Base-by-base conservation (phyloP, 2,113 vertebrate genomes). In the Paradoxurus hermaphroditus region DNA sequence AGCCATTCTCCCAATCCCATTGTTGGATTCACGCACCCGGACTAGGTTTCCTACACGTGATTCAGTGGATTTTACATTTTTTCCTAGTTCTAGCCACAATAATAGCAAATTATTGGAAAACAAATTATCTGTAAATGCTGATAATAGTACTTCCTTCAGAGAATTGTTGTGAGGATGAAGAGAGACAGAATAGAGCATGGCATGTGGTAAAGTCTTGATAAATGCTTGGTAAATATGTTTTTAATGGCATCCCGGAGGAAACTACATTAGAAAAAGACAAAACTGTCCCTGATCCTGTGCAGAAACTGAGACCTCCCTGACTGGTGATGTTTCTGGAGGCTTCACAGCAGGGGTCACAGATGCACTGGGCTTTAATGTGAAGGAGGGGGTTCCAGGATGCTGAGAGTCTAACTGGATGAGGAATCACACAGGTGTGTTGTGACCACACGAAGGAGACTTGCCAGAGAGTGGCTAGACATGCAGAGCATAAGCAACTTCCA, bases 101-200 rank as follows among this genome's bases (percentile, higher is more conserved):
- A n/a, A n/a, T n/a, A n/a, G n/a, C n/a, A n/a, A n/a, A n/a, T 51
- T 72, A 63, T 0, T 51, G 21, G 34, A 90, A 95, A 91, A 27
- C 31, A 86, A 96, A 39, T 85, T n/a, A 62, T 91, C 95, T 91
- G 25, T 86, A 82, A 85, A 67, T 41, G 2, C 2, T 79, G 21
- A 68, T 90, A 49, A 81, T 5, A 44, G 27, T 46, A 41, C n/a
- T 90, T 68, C 36, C 14, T 91, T 95, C 25, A 59, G 27, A 91
- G 15, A 16, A 75, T 62, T 92, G 49, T 49, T 39, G n/a, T 56
- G 16, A 84, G 13, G 18, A 73, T 90, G 83, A 44, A 86, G 8
- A 59, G 39, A 67, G 16, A 85, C 46, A 77, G 46, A 72, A 44
- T 36, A 95, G 65, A 68, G 19, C 36, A n/a, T 68, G 53, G 29